Conservation (phyloP, 1,140 invertebrate genomes). For the Sitodiplosis mosellana region DNA sequence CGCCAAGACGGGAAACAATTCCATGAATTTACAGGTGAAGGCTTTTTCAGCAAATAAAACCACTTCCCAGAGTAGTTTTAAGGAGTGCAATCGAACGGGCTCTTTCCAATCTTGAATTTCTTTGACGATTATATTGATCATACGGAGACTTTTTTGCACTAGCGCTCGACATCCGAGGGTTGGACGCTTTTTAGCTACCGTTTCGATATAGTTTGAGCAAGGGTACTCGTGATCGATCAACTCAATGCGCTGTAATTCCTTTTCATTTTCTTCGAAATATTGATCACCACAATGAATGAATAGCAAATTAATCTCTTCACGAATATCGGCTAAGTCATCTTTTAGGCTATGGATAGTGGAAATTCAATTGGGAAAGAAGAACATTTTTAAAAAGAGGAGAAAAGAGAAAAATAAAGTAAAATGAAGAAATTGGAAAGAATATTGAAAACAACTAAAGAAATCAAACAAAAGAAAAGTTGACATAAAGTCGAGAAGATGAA, state of each 20-base stretch:
- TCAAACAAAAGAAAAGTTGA: no score
- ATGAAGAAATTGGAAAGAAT: no score
- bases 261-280: conserved; percentile 57
- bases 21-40: conserved; percentile 39
- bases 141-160: conserved; percentile 43
- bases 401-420: no score
- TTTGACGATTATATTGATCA: conserved; percentile 39
- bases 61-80: conserved; percentile 47
- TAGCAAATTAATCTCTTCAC: conserved; percentile 31
- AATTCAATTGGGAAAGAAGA: no score
- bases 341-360: conserved; percentile 29
- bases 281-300: conserved; percentile 49
- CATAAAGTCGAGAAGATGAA: no score
- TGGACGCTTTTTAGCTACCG: conserved; percentile 34
- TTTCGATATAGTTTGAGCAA: conserved; percentile 39
- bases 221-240: conserved; percentile 32
- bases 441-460: no score
- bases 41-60: conserved; percentile 48
- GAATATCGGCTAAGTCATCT: conserved; percentile 48
- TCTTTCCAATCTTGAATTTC: conserved; percentile 56
- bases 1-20: conserved; percentile 26
- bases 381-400: no score
- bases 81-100: conserved; percentile 48
- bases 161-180: conserved; percentile 56
- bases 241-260: conserved; percentile 52